Evolutionary conservation across 2,888 invertebrate species (phyloP), one percentile per base, ranked within the genome.

Genomic region (Macrosiphum euphorbiae): DNA sequence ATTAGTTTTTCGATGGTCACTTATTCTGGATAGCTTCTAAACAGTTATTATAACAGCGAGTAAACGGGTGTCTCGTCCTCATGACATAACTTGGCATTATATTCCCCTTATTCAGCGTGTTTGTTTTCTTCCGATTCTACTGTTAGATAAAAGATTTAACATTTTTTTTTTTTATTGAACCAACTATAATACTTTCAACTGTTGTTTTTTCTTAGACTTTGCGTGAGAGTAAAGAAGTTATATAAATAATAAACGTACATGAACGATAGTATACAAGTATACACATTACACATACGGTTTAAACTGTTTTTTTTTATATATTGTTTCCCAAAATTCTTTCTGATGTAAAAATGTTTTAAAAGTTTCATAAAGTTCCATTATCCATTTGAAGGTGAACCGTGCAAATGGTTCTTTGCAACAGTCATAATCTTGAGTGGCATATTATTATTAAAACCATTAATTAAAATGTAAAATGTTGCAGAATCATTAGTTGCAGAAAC

Each of bases 81-180:
- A 52, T 24, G 52, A 52, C 10, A 50, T 88, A 88, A 88, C 88
- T 88, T n/a, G 88, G 88, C 50, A 50, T 88, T 88, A 52, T 35
- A 35, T 52, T 35, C 35, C 88, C 35, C 52, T 88, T 52, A 20
- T 28, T 88, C 88, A 52, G n/a, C 52, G 35, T 52, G 35, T 88
- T 50, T 5, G 24, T n/a, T 20, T 88, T 87, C 24, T 50, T 88
- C 35, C 2, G 20, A 88, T 52, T 52, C 16, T 88, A 28, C 28
- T 20, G 24, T 88, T 24, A 50, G 52, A 52, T 88, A 88, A 86
- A 86, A 20, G 35, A 67, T 35, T 35, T 78, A 2, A 35, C 58
- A 78, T 35, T 35, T 35, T 35, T n/a, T 41, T 78, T 35, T 61
- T 28, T 35, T 41, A 78, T 35, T 35, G 8, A 78, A 35, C 8